These are phyloP conservation scores for Corticium candelabrum DNA, from an alignment of 37 sponge, comb jelly and placozoan species.

Conservation along the genomic window DNA sequence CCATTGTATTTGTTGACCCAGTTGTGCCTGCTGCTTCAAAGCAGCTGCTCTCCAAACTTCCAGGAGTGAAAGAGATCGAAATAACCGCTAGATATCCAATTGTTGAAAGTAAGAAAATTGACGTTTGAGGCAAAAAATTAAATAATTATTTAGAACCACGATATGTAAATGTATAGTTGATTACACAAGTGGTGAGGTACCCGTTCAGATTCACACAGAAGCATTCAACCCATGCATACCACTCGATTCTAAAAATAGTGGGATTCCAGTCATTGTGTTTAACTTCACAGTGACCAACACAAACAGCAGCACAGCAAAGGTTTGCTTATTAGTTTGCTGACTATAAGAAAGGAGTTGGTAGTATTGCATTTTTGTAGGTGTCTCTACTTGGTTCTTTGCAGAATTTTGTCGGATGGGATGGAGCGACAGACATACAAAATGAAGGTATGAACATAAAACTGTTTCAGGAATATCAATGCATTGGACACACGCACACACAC, in stretches of 20 bases:
- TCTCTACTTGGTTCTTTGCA: constrained; percentile 11
- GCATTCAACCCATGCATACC: constrained; percentile 24
- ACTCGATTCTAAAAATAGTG: constrained; percentile 10
- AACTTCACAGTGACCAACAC: constrained; percentile 14
- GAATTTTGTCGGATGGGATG: constrained; percentile 23
- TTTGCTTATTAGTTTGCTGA: background rate
- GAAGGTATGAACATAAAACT: constrained; percentile 8
- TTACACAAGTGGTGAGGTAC: constrained; percentile 6
- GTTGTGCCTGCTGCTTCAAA: constrained; percentile 16
- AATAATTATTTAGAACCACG: background rate
- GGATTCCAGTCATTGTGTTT: constrained; percentile 12
- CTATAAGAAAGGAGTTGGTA: too few species aligned
- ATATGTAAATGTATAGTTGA: constrained; percentile 8
- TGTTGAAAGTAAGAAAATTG: constrained; percentile 5
- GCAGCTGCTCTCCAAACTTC: constrained; percentile 7
- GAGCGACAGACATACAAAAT: background rate
- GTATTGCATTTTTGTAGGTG: constrained; percentile 7
- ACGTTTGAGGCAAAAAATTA: too few species aligned
- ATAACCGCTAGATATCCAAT: constrained; percentile 19
- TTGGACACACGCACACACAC: too few species aligned
- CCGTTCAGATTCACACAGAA: constrained; percentile 16
- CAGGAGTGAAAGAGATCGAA: constrained; percentile 10
- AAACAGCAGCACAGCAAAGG: background rate
- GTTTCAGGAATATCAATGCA: too few species aligned
- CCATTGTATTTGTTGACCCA: too few species aligned